These are phyloP conservation scores for Heliangelus exortis DNA, from an alignment of 2,797 vertebrate genomes.

Conservation along the genomic window DNA sequence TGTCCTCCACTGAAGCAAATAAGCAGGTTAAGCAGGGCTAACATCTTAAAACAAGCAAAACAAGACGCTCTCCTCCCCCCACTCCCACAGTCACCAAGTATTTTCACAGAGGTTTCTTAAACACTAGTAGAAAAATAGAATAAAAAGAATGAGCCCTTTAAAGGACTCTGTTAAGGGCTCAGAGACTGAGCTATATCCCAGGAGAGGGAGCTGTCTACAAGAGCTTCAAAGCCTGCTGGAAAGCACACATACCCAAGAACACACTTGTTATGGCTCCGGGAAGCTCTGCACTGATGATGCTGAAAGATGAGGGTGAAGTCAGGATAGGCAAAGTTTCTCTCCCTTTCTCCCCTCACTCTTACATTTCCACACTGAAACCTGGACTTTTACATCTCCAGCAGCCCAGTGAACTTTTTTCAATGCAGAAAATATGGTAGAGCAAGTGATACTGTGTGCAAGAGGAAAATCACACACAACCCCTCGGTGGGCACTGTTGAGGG, in stretches of 20 bases:
- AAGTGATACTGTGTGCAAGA: neutral
- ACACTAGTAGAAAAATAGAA: neutral
- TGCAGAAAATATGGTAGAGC: neutral
- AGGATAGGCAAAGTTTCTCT: neutral
- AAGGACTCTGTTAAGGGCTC: constrained; percentile 6
- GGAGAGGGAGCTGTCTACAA: constrained; percentile 23
- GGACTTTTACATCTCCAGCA: neutral
- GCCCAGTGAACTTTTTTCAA: neutral
- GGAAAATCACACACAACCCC: neutral
- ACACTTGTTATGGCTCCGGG: neutral
- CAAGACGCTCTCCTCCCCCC: neutral
- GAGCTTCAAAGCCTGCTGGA: neutral
- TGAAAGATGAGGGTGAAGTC: neutral
- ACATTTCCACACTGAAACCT: neutral
- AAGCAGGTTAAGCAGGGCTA: neutral
- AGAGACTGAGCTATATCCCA: neutral
- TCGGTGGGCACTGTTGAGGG: neutral
- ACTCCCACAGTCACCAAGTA: neutral
- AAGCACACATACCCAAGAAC: neutral
- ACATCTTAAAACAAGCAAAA: neutral
- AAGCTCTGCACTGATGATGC: neutral
- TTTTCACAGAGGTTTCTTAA: neutral
- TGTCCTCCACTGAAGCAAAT: neutral
- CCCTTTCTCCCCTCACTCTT: neutral
- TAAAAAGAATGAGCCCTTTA: neutral